Evolutionary conservation across 2,113 vertebrate species (phyloP).

Genomic region (Pungitius pungitius): DNA sequence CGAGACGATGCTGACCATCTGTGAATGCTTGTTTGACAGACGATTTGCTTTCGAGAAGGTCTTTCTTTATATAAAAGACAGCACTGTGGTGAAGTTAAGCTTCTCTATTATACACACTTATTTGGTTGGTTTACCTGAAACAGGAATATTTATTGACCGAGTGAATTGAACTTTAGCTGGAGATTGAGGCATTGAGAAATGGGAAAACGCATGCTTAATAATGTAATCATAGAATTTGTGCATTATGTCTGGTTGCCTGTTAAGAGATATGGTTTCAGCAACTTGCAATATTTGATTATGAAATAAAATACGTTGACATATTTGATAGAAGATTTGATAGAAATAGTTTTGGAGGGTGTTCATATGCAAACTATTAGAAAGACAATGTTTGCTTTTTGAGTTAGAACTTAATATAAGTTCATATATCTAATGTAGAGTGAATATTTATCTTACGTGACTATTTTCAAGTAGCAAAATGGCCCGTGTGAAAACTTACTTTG

Average conservation of each 20-base stretch:
- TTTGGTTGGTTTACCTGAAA: constrained; percentile 14
- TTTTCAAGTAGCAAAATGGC: constrained; percentile 11
- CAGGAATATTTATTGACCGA: constrained; percentile 54
- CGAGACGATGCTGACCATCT: constrained; percentile 13
- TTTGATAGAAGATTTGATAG: constrained; percentile 1
- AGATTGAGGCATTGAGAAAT: constrained; percentile 1
- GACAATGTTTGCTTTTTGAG: not conserved
- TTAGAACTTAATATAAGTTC: not conserved
- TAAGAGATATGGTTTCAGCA: constrained; percentile 6
- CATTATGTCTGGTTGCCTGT: constrained; percentile 35
- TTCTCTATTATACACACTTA: constrained; percentile 28
- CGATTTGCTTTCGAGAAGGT: constrained; percentile 32
- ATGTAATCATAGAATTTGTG: not conserved
- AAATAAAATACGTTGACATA: constrained; percentile 32
- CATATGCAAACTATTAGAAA: not conserved
- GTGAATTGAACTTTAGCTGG: constrained; percentile 1
- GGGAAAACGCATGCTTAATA: constrained; percentile 11
- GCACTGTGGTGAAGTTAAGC: constrained; percentile 15
- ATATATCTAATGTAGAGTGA: not conserved
- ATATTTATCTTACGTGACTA: not conserved
- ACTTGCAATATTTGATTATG: constrained; percentile 39
- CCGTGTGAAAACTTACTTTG: not conserved
- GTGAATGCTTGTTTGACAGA: constrained; percentile 9
- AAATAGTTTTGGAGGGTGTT: not conserved
- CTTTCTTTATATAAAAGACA: constrained; percentile 18